Conservation (phyloP, 1,140 invertebrate genomes). For the Drosophila quadrilineata region DNA sequence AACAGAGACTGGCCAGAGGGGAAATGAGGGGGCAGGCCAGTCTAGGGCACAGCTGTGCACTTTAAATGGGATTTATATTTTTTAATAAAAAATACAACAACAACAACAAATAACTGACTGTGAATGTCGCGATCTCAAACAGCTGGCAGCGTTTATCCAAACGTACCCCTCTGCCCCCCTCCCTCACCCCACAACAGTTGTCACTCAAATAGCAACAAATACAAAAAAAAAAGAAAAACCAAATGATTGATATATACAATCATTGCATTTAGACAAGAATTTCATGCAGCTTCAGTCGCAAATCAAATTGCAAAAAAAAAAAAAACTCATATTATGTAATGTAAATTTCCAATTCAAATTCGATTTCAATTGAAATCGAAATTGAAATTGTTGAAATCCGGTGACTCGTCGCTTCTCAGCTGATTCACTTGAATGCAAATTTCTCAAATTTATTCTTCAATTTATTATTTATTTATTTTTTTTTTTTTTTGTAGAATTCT, state of each 20-base stretch:
- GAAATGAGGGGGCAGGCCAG: not conserved
- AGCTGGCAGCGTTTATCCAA: conserved; percentile 63
- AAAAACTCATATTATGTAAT: conserved; percentile 9
- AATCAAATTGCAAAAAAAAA: too few species aligned
- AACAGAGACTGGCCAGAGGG: not conserved
- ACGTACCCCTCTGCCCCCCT: not conserved
- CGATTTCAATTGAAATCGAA: conserved; percentile 14
- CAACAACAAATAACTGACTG: conserved; percentile 22
- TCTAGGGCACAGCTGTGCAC: conserved; percentile 71
- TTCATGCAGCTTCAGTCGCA: not conserved
- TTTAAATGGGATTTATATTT: conserved; percentile 50
- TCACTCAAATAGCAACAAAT: not conserved
- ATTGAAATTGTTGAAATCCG: conserved; percentile 6
- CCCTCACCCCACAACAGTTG: not conserved
- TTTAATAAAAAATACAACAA: too few species aligned
- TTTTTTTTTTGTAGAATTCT: conserved; percentile 50
- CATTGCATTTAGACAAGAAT: conserved; percentile 31
- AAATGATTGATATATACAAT: conserved; percentile 51
- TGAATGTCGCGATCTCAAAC: conserved; percentile 25
- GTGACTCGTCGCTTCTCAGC: conserved; percentile 15
- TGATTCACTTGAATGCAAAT: conserved; percentile 43
- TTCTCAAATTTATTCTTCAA: conserved; percentile 29
- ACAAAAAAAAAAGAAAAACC: not conserved
- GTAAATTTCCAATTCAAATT: conserved; percentile 10
- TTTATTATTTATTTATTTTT: conserved; percentile 12